Conservation (phyloP, 2,797 vertebrate genomes). For the Silurus aristotelis region DNA sequence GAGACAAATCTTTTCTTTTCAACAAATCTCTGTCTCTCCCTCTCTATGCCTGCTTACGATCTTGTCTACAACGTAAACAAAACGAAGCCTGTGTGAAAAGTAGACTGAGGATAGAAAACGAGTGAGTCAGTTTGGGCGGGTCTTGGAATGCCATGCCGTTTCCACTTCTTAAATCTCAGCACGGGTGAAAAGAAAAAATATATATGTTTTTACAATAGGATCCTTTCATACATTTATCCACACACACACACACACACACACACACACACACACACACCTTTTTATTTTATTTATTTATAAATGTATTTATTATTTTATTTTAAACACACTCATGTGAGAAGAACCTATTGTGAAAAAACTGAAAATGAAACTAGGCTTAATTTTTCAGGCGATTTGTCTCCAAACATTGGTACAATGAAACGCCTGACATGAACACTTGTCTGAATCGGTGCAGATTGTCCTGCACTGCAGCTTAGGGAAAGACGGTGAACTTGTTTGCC, state of each 20-base stretch:
- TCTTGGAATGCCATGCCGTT: slow-evolving; percentile 10
- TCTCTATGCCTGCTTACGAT: slow-evolving; percentile 54
- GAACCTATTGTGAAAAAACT: neutral
- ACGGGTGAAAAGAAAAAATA: no score
- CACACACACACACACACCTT: no score
- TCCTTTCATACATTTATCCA: no score
- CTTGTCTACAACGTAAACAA: slow-evolving; percentile 46
- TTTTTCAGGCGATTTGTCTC: neutral
- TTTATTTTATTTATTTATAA: no score
- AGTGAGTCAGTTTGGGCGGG: neutral
- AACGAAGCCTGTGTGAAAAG: slow-evolving; percentile 12
- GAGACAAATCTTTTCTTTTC: neutral
- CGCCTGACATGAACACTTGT: neutral
- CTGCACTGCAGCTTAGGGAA: neutral
- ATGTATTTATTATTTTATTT: no score
- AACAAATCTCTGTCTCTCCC: neutral
- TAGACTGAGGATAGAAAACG: slow-evolving; percentile 3
- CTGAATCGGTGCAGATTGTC: neutral
- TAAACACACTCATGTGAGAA: neutral
- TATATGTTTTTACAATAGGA: no score
- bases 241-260: no score
- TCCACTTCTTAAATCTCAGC: neutral
- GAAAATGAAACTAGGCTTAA: neutral
- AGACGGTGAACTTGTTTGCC: neutral
- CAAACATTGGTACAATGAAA: neutral